Conservation (phyloP, 2,888 invertebrate genomes). For the Uropetala carovei region DNA sequence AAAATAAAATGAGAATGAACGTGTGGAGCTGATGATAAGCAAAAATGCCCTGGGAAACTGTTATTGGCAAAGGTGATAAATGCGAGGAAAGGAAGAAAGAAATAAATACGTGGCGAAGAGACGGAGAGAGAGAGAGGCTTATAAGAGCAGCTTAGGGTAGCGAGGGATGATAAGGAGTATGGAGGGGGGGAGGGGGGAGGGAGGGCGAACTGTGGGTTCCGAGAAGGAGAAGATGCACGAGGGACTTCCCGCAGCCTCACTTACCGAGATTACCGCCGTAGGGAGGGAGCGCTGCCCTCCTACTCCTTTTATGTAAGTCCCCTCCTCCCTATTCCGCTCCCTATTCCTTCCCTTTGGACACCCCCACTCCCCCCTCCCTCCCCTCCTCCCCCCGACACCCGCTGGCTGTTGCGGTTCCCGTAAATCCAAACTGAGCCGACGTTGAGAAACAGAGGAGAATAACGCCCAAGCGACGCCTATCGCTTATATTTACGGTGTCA, state of each 20-base stretch:
- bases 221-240: neutral
- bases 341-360: too few species aligned
- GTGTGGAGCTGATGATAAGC: neutral
- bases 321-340: neutral
- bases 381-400: too few species aligned
- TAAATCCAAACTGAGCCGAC: conserved; percentile 26
- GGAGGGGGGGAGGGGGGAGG: too few species aligned
- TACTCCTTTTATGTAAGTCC: neutral
- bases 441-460: neutral
- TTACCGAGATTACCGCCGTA: conserved; percentile 1
- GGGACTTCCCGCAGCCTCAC: neutral
- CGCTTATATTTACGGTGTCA: neutral
- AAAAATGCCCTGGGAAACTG: neutral
- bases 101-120: too few species aligned
- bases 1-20: neutral
- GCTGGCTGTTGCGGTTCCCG: neutral
- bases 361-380: too few species aligned
- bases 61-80: neutral
- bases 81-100: too few species aligned
- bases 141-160: too few species aligned
- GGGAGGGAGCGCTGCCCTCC: neutral
- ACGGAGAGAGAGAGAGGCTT: too few species aligned
- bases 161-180: too few species aligned
- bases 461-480: neutral
- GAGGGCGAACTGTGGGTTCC: too few species aligned